A percentile compares a stretch with the other conserved stretches of the same genome.
These are phyloP conservation scores for Labia minor DNA, from an alignment of 2,888 invertebrate species.

Conservation along the genomic window DNA sequence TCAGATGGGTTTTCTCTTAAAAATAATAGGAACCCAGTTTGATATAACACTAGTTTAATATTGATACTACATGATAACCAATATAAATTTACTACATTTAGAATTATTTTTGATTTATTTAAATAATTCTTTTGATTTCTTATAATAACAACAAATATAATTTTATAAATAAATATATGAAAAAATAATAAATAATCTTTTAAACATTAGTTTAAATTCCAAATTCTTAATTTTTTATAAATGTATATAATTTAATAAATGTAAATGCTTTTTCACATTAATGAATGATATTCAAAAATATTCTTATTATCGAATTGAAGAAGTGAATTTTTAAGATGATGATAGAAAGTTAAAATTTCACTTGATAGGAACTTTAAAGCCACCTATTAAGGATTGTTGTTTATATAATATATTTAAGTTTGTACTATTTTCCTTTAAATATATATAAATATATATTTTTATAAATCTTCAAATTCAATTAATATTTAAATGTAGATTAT, in stretches of 20 bases:
- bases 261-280: neutral
- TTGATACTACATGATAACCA: neutral
- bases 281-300: neutral
- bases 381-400: neutral
- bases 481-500: neutral
- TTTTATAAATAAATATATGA: neutral
- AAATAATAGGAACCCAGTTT: neutral
- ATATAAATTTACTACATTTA: neutral
- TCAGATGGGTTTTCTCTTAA: neutral
- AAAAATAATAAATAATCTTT: neutral
- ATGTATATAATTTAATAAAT: neutral
- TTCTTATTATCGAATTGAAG: too few relatives aligned
- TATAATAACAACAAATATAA: neutral
- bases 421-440: neutral
- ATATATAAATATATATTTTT: neutral
- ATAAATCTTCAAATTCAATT: neutral
- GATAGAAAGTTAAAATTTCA: constrained; percentile 4
- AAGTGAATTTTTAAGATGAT: constrained; percentile 1
- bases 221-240: neutral
- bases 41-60: neutral
- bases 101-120: neutral
- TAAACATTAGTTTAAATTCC: neutral
- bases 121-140: neutral
- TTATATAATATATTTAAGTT: neutral
- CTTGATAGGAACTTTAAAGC: constrained; percentile 7